Evolutionary conservation across 2,888 invertebrate genomes (phyloP), one percentile per base, ranked within the genome.

Genomic region (Icerya purchasi): DNA sequence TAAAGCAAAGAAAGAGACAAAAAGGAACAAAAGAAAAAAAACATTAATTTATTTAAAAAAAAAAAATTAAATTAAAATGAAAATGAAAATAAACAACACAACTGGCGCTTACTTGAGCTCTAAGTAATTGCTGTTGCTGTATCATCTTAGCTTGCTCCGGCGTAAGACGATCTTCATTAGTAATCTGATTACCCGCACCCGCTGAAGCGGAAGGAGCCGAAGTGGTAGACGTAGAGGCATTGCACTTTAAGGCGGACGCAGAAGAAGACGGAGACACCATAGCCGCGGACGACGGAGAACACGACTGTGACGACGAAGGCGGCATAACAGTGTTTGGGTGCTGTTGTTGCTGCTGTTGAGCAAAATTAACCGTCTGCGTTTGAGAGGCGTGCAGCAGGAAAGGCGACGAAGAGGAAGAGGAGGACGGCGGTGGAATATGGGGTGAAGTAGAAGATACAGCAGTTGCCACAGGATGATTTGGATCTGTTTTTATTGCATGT

Each of bases 321-420:
- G 36, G 5, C 14, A 36, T 36, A 8, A 36, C 8, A 14, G 8
- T 14, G 36, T 8, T 5, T 8, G 36, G 55, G 3, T 36, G 36
- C 20, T 55, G 55, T 36, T 79, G 76, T 70, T 83, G 73, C 51
- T 74, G 76, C 68, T 83, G 84, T 69, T 86, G 86, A 23, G 83
- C 82, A 72, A 87, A 87, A 74, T 85, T 88, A 70, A 88, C 86
- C 64, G 86, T 86, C 72, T 88, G 88, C 66, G 84, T 81, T 74
- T 87, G 88, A 50, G 86, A 83, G 70, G 86, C 80, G 52, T 83
- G 36, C 14, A 36, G 8, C 14, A 36, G 8, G 36, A 8, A 36
- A 36, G 36, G 36, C 14, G 36, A 36, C 36, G 14, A 8, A 14
- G 8, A 5, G 36, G 8, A 8, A 14, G 5, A 8, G 14, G 36